Conservation (phyloP, 2,888 invertebrate species). For the Nemapogon koenigi region DNA sequence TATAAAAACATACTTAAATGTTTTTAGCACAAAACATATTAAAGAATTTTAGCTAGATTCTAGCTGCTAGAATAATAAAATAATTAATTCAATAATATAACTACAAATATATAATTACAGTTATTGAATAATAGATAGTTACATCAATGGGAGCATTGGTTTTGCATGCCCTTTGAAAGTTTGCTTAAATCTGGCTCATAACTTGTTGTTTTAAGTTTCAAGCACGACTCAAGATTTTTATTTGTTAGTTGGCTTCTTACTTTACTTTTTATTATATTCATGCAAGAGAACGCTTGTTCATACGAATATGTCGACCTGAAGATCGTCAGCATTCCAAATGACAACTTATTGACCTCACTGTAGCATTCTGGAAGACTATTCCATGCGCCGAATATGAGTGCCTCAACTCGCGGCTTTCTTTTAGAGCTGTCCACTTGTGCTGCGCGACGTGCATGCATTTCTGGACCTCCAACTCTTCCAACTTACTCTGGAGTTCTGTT, state of each 20-base stretch:
- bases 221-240: slow-evolving; percentile 11
- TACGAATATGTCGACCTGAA: slow-evolving; percentile 16
- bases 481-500: too few relatives aligned
- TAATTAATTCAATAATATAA: slow-evolving; percentile 1
- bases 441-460: slow-evolving; percentile 19
- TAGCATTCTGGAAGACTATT: slow-evolving; percentile 25
- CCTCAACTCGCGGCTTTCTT: slow-evolving; percentile 23
- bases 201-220: slow-evolving; percentile 13
- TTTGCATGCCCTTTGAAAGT: slow-evolving; percentile 4
- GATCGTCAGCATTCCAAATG: slow-evolving; percentile 19
- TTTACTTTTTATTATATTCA: slow-evolving; percentile 18
- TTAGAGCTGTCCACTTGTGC: slow-evolving; percentile 22
- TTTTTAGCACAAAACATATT: too few relatives aligned
- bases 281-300: slow-evolving; percentile 21
- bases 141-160: slow-evolving; percentile 1
- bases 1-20: not conserved
- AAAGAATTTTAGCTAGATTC: too few relatives aligned
- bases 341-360: slow-evolving; percentile 24
- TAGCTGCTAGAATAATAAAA: too few relatives aligned
- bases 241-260: slow-evolving; percentile 11
- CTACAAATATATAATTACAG: not conserved
- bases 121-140: too few relatives aligned
- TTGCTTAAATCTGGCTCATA: slow-evolving; percentile 5
- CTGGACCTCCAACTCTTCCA: slow-evolving; percentile 23
- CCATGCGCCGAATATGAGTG: slow-evolving; percentile 23